Base-by-base conservation (phyloP, 1,140 invertebrate genomes). In the Eriosoma lanigerum region DNA sequence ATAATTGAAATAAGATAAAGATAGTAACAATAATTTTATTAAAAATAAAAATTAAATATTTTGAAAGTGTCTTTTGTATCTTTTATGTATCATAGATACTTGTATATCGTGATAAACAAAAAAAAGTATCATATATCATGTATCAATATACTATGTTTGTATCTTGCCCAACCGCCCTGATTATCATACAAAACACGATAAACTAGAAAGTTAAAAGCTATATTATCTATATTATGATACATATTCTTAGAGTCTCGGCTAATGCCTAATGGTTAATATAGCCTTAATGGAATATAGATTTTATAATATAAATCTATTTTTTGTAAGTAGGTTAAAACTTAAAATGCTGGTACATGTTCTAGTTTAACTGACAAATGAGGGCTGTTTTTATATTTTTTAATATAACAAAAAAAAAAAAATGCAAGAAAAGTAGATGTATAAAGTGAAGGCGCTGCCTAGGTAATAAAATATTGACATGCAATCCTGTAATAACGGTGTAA, bases 391-490 rank as follows among this genome's bases (percentile, higher is more conserved):
- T 26, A 46, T 60, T 76, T 76, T 76, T 60, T 60, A 46, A 60
- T 46, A 26, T 24, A 44, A 44, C 26, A 24, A 56, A 56, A 75
- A 56, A 75, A 38, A 75, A 38, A 56, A 32, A 56, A 75, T 38
- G 3, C 8, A 38, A 75, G 21, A 56, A 32, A 60, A 76, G 17
- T 52, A 56, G 10, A 26, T 29, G 17, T 58, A 76, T 60, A 76
- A 76, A 76, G 73, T 76, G 73, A 60, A 76, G 73, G 54, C 73
- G 73, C 73, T 76, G 56, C 54, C 73, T 76, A 60, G 73, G 73
- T 76, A 76, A 76, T 76, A 76, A 76, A 76, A 76, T 76, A 76
- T 76, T 76, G 73, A 76, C 73, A 76, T 76, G 73, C 73, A 60
- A 76, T 76, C 73, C 73, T 26, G 73, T 76, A 76, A 76, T 76